phyloP scores from a whole-genome alignment of 2,888 invertebrate genomes.

The Lymantria dispar region DNA sequence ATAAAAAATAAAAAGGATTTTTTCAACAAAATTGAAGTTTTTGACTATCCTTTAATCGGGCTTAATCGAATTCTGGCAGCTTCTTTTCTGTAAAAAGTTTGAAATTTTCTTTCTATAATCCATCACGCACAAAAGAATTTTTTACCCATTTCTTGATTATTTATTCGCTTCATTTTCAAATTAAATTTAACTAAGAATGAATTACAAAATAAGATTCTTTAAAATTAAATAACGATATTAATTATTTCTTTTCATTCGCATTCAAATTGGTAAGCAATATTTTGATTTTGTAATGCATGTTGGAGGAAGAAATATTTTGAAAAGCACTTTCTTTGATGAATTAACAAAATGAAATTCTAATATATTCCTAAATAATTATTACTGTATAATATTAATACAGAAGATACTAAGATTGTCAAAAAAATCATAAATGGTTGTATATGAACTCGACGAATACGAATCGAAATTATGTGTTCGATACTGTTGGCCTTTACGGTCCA shows the following conservation, averaged over 20 bases:
- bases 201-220: too few species aligned
- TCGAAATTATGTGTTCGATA: conserved; percentile 30
- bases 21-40: conserved; percentile 61
- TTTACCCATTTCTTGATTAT: not conserved
- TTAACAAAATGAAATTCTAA: too few species aligned
- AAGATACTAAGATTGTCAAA: too few species aligned
- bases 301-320: too few species aligned
- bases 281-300: too few species aligned
- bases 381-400: too few species aligned
- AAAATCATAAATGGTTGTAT: conserved; percentile 1
- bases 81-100: conserved; percentile 14
- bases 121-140: not conserved
- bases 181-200: not conserved
- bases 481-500: conserved; percentile 58
- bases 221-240: too few species aligned
- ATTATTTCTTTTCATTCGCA: too few species aligned
- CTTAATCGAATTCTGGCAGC: conserved; percentile 54
- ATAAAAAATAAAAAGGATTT: conserved; percentile 35
- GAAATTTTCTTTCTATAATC: not conserved
- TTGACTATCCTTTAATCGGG: conserved; percentile 53
- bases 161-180: not conserved
- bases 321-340: too few species aligned
- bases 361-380: too few species aligned
- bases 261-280: too few species aligned
- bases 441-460: conserved; percentile 30